These are phyloP conservation scores for Tipula confusa DNA, from an alignment of 2,888 invertebrate genomes.

Conservation along the genomic window DNA sequence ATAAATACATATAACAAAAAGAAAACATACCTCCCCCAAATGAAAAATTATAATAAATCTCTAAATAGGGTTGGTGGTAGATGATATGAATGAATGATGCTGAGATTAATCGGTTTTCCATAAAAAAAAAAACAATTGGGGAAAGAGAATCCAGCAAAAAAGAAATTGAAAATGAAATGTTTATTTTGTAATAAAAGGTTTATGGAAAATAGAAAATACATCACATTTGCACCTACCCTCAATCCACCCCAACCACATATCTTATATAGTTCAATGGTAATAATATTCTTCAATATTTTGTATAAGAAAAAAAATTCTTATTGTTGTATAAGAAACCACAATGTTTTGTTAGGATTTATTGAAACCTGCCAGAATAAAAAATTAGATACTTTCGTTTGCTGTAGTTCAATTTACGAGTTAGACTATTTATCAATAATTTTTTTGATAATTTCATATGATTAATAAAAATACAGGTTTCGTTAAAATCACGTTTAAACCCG, in stretches of 20 bases:
- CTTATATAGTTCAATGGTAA: background rate
- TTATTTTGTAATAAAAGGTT: constrained; percentile 9
- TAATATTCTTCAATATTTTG: background rate
- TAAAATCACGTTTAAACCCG: too few species aligned
- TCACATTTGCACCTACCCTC: background rate
- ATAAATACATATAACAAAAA: background rate
- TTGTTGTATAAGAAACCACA: background rate
- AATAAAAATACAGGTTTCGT: too few species aligned
- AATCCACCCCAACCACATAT: background rate
- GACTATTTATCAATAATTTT: too few species aligned
- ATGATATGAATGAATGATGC: background rate
- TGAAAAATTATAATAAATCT: background rate
- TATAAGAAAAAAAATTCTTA: background rate
- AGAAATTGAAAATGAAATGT: background rate
- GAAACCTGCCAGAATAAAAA: background rate
- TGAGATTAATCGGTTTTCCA: constrained; percentile 12
- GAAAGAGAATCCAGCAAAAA: background rate
- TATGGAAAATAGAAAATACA: constrained; percentile 3
- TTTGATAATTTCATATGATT: too few species aligned
- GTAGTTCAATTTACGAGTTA: too few species aligned
- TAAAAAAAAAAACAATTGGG: background rate
- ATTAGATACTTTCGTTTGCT: background rate
- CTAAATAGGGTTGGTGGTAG: background rate
- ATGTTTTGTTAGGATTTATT: background rate
- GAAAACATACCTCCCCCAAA: background rate